phyloP scores from a whole-genome alignment of 2,113 vertebrate species.

The Hydropotes inermis region DNA sequence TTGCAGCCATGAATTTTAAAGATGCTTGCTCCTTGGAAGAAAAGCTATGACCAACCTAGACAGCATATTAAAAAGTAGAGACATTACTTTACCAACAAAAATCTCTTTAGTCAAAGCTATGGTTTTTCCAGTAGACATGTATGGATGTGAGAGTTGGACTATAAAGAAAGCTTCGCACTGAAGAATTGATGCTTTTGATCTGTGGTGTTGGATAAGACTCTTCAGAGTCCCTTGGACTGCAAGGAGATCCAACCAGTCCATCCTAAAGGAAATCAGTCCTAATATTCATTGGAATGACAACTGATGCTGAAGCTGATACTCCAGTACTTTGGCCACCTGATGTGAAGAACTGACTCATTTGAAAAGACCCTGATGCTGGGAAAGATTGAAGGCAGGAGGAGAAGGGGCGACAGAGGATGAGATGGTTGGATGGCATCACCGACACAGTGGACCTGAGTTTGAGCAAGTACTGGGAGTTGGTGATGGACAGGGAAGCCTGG shows the following conservation, averaged over 20 bases:
- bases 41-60: background rate
- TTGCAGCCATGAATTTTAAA: too few species aligned
- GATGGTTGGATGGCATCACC: background rate
- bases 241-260: background rate
- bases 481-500: background rate
- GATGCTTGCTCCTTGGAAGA: too few species aligned
- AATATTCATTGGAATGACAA: background rate
- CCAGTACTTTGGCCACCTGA: background rate
- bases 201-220: background rate
- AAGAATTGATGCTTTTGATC: background rate
- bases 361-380: background rate
- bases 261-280: background rate
- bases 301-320: background rate
- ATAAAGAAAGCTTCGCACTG: background rate
- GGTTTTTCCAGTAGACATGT: background rate
- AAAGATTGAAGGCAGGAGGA: background rate
- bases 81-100: background rate
- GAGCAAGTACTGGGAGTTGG: background rate
- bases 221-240: background rate
- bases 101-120: background rate
- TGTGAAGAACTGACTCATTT: rapidly evolving
- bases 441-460: rapidly evolving
- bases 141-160: background rate
- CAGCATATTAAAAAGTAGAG: background rate
- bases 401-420: background rate